Evolutionary conservation across 2,888 invertebrate species (phyloP).

Genomic region (Ichneumoninae sp.): DNA sequence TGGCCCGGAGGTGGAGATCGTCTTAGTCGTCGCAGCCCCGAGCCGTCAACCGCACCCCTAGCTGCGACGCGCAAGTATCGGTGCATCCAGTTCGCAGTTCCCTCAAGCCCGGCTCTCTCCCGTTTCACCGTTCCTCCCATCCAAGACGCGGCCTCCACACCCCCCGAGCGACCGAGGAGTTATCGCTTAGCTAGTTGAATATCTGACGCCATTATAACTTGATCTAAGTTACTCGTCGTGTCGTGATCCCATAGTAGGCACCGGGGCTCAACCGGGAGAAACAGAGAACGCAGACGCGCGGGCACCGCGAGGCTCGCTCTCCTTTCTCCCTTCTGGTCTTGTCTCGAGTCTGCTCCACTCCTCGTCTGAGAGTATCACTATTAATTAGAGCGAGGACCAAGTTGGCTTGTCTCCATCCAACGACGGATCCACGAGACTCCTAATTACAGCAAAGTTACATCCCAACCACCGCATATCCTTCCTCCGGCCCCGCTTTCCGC

Average conservation of each 20-base stretch:
- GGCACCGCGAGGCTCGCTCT: neutral
- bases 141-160: constrained; percentile 5
- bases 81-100: constrained; percentile 25
- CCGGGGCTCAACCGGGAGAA: constrained; percentile 41
- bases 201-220: constrained; percentile 73
- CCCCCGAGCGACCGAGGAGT: constrained; percentile 51
- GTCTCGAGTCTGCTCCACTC: constrained; percentile 45
- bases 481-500: neutral
- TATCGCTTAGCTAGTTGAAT: constrained; percentile 67
- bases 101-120: neutral
- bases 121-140: neutral
- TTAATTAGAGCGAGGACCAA: constrained; percentile 78
- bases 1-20: constrained; percentile 33
- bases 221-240: constrained; percentile 70
- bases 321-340: constrained; percentile 33
- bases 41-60: constrained; percentile 32
- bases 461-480: constrained; percentile 41
- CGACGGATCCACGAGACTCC: constrained; percentile 73
- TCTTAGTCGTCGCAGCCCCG: constrained; percentile 24
- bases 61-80: constrained; percentile 26
- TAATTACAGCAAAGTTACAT: constrained; percentile 78
- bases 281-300: neutral
- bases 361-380: constrained; percentile 74
- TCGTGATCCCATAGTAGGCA: constrained; percentile 56
- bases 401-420: constrained; percentile 76